Conservation (phyloP, 2,888 invertebrate species). For the Tanytarsus gracilentus region DNA sequence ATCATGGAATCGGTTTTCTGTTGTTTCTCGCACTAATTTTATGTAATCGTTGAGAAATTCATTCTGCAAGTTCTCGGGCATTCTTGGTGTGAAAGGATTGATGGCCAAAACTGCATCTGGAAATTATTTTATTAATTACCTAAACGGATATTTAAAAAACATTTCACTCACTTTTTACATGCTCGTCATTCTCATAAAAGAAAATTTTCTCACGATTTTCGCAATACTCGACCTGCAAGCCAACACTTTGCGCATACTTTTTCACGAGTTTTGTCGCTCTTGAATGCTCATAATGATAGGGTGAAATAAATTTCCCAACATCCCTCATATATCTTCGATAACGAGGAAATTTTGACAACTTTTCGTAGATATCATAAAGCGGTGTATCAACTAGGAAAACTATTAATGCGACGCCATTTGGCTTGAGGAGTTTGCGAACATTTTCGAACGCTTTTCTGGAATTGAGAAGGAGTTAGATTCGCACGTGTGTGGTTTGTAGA, state of each 20-base stretch:
- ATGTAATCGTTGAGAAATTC: constrained; percentile 55
- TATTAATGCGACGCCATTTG: constrained; percentile 59
- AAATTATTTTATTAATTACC: neutral
- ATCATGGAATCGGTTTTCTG: neutral
- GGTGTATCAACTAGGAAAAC: constrained; percentile 60
- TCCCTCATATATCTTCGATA: constrained; percentile 60
- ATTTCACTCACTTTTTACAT: constrained; percentile 50
- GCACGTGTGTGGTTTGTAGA: neutral
- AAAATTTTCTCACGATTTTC: constrained; percentile 50
- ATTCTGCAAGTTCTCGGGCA: constrained; percentile 50
- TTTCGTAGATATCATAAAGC: constrained; percentile 58
- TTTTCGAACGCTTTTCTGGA: constrained; percentile 54
- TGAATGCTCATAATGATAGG: constrained; percentile 59
- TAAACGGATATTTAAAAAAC: neutral
- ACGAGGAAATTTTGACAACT: constrained; percentile 47
- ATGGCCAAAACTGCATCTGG: constrained; percentile 58
- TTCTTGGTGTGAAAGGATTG: constrained; percentile 57
- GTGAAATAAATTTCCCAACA: constrained; percentile 55
- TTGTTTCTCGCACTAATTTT: constrained; percentile 43
- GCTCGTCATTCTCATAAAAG: constrained; percentile 49
- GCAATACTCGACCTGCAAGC: constrained; percentile 53
- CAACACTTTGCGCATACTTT: constrained; percentile 48
- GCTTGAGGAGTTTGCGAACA: constrained; percentile 55
- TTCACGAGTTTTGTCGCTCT: constrained; percentile 49
- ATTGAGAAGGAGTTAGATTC: constrained; percentile 30